phyloP scores from a whole-genome alignment of 2,797 vertebrate genomes.

The Potorous gilbertii region DNA sequence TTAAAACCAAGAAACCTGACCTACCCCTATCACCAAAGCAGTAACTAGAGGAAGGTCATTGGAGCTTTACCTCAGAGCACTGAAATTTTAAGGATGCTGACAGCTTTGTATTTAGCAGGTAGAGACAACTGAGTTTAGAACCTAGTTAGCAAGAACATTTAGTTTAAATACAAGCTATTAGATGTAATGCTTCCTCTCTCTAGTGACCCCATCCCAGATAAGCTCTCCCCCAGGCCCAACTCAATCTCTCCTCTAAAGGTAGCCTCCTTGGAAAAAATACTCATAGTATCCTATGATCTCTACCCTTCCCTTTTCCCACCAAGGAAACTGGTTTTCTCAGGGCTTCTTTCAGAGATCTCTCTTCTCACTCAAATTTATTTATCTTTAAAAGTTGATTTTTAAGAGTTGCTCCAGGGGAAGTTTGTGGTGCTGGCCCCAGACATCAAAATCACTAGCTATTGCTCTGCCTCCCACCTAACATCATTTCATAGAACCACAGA shows the following conservation, averaged over 20 bases:
- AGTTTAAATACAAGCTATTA: neutral
- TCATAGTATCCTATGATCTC: neutral
- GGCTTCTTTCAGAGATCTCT: neutral
- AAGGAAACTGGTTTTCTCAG: neutral
- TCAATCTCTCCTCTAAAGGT: neutral
- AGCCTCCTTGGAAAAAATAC: neutral
- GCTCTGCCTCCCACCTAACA: neutral
- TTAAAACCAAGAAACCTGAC: neutral
- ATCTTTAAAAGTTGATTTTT: neutral
- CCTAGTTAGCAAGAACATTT: neutral
- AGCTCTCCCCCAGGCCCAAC: neutral
- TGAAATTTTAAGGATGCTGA: neutral
- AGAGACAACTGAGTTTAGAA: neutral
- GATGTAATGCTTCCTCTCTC: neutral
- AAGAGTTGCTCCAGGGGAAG: neutral
- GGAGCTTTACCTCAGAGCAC: neutral
- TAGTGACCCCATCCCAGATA: neutral
- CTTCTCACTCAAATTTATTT: neutral
- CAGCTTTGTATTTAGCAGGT: neutral
- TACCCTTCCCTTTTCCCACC: neutral
- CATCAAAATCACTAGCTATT: neutral
- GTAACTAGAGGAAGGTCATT: neutral
- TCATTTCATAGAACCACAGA: neutral
- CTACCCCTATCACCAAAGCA: neutral
- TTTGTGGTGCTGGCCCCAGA: neutral